phyloP scores from a whole-genome alignment of 1,140 invertebrate species.

The Antheraea pernyi region DNA sequence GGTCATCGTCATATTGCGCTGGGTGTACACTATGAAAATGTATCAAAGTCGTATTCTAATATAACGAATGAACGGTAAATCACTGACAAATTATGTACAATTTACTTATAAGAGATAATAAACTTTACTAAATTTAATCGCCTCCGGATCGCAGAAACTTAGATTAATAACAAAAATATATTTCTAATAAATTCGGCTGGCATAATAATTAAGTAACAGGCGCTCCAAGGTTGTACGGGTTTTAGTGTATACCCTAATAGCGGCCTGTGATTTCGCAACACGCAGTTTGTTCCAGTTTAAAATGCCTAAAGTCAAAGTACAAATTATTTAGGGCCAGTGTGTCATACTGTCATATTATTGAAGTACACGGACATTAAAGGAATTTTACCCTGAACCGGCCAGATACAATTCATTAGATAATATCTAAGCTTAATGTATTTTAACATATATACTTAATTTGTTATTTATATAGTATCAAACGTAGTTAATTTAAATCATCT shows the following conservation, averaged over 20 bases:
- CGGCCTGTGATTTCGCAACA: slow-evolving; percentile 61
- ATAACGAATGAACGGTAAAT: not conserved
- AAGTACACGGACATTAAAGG: slow-evolving; percentile 35
- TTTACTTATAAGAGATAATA: slow-evolving; percentile 10
- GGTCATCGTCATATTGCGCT: not conserved
- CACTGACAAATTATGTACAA: not conserved
- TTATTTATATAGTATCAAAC: not conserved
- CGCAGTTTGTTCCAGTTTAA: slow-evolving; percentile 68
- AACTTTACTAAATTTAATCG: not conserved
- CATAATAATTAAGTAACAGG: slow-evolving; percentile 78
- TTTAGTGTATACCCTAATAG: slow-evolving; percentile 64
- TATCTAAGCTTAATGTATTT: slow-evolving; percentile 7
- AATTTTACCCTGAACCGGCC: slow-evolving; percentile 39
- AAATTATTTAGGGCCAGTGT: slow-evolving; percentile 70
- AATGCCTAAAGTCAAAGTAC: slow-evolving; percentile 66
- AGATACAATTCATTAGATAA: slow-evolving; percentile 6
- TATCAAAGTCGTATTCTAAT: slow-evolving; percentile 10
- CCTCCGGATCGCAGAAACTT: slow-evolving; percentile 14
- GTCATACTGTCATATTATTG: slow-evolving; percentile 52
- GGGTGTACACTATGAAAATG: not conserved
- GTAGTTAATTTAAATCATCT: too few species aligned
- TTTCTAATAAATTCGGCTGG: slow-evolving; percentile 71
- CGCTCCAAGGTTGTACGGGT: slow-evolving; percentile 64
- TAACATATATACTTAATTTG: not conserved
- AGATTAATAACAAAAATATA: slow-evolving; percentile 51